phyloP scores from a whole-genome alignment of 2,888 invertebrate species.

The Napeogenes sylphis region DNA sequence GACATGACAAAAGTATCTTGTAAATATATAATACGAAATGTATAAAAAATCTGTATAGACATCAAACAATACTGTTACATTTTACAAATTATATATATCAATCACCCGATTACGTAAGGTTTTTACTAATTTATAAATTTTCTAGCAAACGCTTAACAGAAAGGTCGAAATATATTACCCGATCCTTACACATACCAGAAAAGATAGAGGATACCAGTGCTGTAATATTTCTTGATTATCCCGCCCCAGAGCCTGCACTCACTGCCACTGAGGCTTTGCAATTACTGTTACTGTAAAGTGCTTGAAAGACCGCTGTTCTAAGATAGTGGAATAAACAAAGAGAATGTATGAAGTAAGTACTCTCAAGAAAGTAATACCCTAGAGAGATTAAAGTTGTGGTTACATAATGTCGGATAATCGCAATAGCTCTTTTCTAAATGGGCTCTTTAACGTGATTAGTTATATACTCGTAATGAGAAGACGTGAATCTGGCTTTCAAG shows the following conservation, averaged over 20 bases:
- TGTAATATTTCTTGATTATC: conserved; percentile 47
- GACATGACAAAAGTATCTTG: too few species aligned
- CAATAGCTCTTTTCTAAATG: conserved; percentile 5
- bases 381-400: conserved; percentile 4
- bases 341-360: conserved; percentile 17
- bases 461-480: not conserved
- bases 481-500: not conserved
- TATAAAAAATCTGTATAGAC: too few species aligned
- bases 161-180: not conserved
- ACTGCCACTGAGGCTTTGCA: conserved; percentile 24
- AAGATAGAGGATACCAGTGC: conserved; percentile 16
- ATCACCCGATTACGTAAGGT: not conserved
- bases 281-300: conserved; percentile 38
- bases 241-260: conserved; percentile 33
- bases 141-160: not conserved
- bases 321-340: conserved; percentile 28
- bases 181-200: conserved; percentile 6
- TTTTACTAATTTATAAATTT: not conserved
- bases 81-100: not conserved
- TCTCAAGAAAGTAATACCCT: conserved; percentile 3
- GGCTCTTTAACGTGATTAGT: conserved; percentile 3
- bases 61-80: not conserved
- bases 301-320: conserved; percentile 20
- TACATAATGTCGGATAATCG: conserved; percentile 6
- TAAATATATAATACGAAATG: too few species aligned